Base-by-base conservation (phyloP, 2,888 invertebrate species). In the Danaus chrysippus region DNA sequence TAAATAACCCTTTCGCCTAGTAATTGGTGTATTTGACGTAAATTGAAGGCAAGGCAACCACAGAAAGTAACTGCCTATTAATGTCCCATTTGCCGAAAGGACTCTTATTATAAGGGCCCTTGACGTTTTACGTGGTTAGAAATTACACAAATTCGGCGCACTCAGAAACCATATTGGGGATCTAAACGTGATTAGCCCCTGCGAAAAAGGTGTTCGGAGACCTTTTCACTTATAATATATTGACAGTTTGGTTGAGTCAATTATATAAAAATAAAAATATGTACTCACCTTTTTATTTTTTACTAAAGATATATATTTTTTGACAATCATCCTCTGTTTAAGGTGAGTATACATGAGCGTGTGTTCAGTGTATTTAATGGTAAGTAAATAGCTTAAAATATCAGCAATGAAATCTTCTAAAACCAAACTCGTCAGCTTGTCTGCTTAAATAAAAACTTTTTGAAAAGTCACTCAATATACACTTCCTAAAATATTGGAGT, bases 401-500 rank as follows among this genome's bases (percentile, higher is more conserved):
- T 17, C 11, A 10, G 49, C 17, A 9, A 49, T 49, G 17, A 49
- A 34, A 34, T 34, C 23, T 34, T 8, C 23, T 49, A 10, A 10
- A 17, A 3, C 10, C 17, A 49, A 49, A 49, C 10, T 17, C 49
- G 49, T 17, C 17, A 49, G 49, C 49, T 49, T 49, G 3, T 15
- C 49, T 49, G 15, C 15, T 46, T 46, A 49, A 49, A 49, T 49
- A 46, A 13, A 13, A 49, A 49, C 49, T 49, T 49, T 49, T 17
- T 49, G 17, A 17, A 17, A 56, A 42, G 42, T 56, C 56, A 56
- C 56, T 9, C 56, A 56, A 44, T 56, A 34, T 57, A 46, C 10
- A 12, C 46, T 46, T 57, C 49, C 49, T 58, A 49, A 58, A 59
- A 43, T 56, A 44, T 64, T 42, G 42, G 53, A 67, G 52, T 52